These are phyloP conservation scores for Pantherophis vulpinus DNA, from an alignment of 2,797 vertebrate genomes.

Conservation along the genomic window DNA sequence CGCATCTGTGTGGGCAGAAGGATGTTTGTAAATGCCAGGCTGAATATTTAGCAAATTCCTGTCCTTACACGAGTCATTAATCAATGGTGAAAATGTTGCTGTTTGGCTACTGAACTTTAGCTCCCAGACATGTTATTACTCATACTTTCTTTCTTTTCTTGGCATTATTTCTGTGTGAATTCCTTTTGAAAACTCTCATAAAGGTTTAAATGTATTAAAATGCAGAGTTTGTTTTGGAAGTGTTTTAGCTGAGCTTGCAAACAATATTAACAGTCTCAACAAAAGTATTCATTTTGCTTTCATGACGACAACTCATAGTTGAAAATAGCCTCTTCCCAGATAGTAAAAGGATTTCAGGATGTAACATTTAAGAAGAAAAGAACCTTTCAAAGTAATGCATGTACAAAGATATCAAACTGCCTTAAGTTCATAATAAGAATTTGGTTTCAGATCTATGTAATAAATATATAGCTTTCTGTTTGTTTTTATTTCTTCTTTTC, in stretches of 20 bases:
- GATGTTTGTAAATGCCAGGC: slow-evolving; percentile 47
- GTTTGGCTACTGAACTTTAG: slow-evolving; percentile 44
- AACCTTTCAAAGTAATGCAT: slow-evolving; percentile 39
- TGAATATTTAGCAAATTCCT: slow-evolving; percentile 59
- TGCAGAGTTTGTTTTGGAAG: slow-evolving; percentile 7
- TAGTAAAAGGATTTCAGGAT: slow-evolving; percentile 41
- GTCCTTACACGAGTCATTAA: slow-evolving; percentile 51
- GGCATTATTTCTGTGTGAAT: slow-evolving; percentile 47
- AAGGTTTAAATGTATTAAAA: slow-evolving; percentile 37
- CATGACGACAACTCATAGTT: background rate
- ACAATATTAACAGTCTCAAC: slow-evolving; percentile 37
- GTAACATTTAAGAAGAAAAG: background rate
- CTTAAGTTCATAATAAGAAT: slow-evolving; percentile 39
- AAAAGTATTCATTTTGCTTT: slow-evolving; percentile 29
- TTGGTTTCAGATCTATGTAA: slow-evolving; percentile 18
- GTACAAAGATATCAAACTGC: slow-evolving; percentile 27
- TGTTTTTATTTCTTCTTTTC: slow-evolving; percentile 26
- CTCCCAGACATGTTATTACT: slow-evolving; percentile 55
- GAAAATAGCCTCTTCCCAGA: slow-evolving; percentile 49
- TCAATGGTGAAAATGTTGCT: slow-evolving; percentile 38
- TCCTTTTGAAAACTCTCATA: slow-evolving; percentile 9
- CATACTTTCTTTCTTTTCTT: slow-evolving; percentile 43
- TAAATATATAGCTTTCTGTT: slow-evolving; percentile 31
- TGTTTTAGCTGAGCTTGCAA: slow-evolving; percentile 52
- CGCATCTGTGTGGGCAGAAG: slow-evolving; percentile 7